phyloP scores from a whole-genome alignment of 2,113 vertebrate genomes.

The Oceanodroma tethys region DNA sequence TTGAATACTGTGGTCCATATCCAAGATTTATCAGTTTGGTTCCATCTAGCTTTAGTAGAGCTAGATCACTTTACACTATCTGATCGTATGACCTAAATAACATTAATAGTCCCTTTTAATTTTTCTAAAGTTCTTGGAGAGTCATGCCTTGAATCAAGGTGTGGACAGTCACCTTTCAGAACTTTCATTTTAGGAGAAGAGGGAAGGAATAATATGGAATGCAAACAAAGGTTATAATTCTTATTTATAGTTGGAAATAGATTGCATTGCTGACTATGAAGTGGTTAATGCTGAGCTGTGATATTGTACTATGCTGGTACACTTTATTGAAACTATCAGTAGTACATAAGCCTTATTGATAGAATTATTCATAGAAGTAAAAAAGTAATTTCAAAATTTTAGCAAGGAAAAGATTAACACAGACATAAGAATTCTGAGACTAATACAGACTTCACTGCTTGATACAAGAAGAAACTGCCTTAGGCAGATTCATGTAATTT shows the following conservation, averaged over 20 bases:
- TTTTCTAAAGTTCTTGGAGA: not conserved
- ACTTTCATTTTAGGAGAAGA: not conserved
- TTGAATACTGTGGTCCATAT: not conserved
- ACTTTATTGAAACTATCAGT: not conserved
- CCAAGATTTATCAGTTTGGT: not conserved
- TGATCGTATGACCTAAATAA: not conserved
- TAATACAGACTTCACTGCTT: not conserved
- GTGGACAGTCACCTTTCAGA: not conserved
- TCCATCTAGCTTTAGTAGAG: not conserved
- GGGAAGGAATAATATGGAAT: not conserved
- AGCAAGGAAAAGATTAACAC: not conserved
- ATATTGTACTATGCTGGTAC: not conserved
- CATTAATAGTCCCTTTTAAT: not conserved
- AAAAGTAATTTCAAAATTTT: not conserved
- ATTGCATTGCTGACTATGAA: not conserved
- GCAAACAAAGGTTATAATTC: not conserved
- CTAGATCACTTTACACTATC: not conserved
- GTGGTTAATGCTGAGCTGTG: not conserved
- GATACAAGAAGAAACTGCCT: not conserved
- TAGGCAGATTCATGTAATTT: slow-evolving; percentile 27
- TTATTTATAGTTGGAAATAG: not conserved
- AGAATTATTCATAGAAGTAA: not conserved
- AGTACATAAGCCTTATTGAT: not conserved
- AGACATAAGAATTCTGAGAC: not conserved
- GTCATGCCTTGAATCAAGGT: not conserved